Percentiles rank a stretch among this genome's conserved stretches.
Evolutionary conservation across 2,888 invertebrate species (phyloP).

Genomic region (Sphaerophoria rueppellii): DNA sequence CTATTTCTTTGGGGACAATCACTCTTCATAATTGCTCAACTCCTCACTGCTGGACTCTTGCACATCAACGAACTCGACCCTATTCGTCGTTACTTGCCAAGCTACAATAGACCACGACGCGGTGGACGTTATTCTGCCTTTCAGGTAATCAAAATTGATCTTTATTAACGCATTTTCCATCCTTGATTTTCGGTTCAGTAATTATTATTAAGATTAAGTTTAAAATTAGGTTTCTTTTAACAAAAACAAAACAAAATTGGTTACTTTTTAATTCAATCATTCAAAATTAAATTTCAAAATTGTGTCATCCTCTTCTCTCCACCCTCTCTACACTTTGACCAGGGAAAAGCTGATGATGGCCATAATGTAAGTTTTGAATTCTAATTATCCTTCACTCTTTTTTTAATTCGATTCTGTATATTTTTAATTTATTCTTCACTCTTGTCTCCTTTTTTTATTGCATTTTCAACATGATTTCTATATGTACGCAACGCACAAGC

Average conservation of each 20-base stretch:
- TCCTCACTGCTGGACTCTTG: slow-evolving; percentile 93
- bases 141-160: slow-evolving; percentile 86
- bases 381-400: slow-evolving; percentile 48
- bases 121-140: slow-evolving; percentile 98
- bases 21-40: slow-evolving; percentile 95
- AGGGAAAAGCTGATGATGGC: slow-evolving; percentile 73
- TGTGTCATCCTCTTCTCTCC: slow-evolving; percentile 66
- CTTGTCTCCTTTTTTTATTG: slow-evolving; percentile 42
- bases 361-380: slow-evolving; percentile 67
- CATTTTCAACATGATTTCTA: slow-evolving; percentile 19
- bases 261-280: slow-evolving; percentile 54
- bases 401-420: slow-evolving; percentile 18
- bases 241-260: slow-evolving; percentile 56
- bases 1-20: slow-evolving; percentile 98
- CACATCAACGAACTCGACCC: slow-evolving; percentile 98
- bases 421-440: slow-evolving; percentile 27
- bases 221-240: slow-evolving; percentile 6
- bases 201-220: slow-evolving; percentile 19
- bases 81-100: slow-evolving; percentile 96
- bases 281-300: slow-evolving; percentile 64
- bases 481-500: slow-evolving; percentile 31
- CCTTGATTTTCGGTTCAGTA: slow-evolving; percentile 40
- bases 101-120: slow-evolving; percentile 95
- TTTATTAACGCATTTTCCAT: slow-evolving; percentile 22
- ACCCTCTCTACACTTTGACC: slow-evolving; percentile 57